phyloP scores from a whole-genome alignment of 1,140 invertebrate genomes.

The Palaemon carinicauda region DNA sequence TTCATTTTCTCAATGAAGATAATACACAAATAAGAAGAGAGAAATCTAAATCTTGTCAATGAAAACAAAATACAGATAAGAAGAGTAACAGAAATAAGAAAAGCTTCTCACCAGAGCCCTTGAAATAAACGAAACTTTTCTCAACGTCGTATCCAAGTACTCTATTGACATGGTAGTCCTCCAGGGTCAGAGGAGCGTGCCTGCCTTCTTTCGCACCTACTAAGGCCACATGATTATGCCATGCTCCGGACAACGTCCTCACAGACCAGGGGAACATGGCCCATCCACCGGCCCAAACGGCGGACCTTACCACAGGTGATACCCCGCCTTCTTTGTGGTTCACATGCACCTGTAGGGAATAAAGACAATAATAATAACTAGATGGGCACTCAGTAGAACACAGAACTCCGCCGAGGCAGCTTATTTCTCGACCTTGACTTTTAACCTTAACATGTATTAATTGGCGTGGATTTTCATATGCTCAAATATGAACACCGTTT shows the following conservation, averaged over 20 bases:
- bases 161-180: constrained; percentile 44
- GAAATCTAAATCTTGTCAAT: neutral
- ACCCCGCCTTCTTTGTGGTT: constrained; percentile 57
- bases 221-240: constrained; percentile 58
- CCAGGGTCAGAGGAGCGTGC: constrained; percentile 45
- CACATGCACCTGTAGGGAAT: constrained; percentile 39
- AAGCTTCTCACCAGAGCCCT: constrained; percentile 36
- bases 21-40: neutral
- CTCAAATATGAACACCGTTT: too few species aligned
- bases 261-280: constrained; percentile 55
- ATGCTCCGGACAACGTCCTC: constrained; percentile 41
- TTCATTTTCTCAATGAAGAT: too few species aligned
- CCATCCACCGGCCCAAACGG: constrained; percentile 54
- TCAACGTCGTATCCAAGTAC: constrained; percentile 39
- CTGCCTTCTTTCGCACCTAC: constrained; percentile 44
- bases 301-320: constrained; percentile 48
- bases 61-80: neutral
- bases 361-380: neutral
- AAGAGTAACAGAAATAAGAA: neutral
- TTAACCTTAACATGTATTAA: too few species aligned
- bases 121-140: constrained; percentile 46
- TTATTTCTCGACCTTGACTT: too few species aligned
- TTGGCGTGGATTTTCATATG: too few species aligned
- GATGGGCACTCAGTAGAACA: too few species aligned
- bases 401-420: too few species aligned